Evolutionary conservation across 2,797 vertebrate species (phyloP), one percentile per base, ranked within the genome.

Genomic region (Calcarius lapponicus): DNA sequence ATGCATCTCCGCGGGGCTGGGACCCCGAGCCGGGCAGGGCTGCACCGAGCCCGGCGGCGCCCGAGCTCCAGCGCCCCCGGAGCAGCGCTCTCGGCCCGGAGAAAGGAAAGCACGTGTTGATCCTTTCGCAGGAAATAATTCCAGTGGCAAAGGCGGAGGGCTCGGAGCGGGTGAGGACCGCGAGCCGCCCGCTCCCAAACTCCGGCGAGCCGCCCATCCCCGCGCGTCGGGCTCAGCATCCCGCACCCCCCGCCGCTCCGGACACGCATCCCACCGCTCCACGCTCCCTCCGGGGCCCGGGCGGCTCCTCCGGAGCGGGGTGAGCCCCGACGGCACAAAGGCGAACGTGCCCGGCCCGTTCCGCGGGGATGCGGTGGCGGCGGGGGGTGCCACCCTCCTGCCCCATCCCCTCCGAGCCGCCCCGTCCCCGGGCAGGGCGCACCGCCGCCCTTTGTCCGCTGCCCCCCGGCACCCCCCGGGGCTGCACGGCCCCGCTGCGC

Each of bases 101-200:
- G 66, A 67, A 43, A 74, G 78, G 61, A 31, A 75, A 89, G 86
- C 92, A 95, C 90, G 91, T 93, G 94, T 90, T 60, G 85, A 92
- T 64, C 58, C 70, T 9, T 47, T 32, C 1, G 54, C 60, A 45
- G 81, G 87, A 81, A 81, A 90, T 34, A 22, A 78, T 73, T 11
- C 18, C 73, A 48, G 62, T 8, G 48, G 64, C 61, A 20, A 32
- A 57, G 56, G 79, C 75, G 38, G 57, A 34, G 67, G 5, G 21
- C 71, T 6, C 18, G 6, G 38, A 26, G 36, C 29, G 34, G 69
- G 36, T 31, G 51, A 71, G 72, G 42, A 78, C 25, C 56, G 62
- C 74, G 65, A 42, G 32, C 48, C 8, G 48, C 48, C 38, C 66
- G 61, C 42, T 70, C 64, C 78, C 78, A 8, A 82, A 78, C 72